These are phyloP conservation scores for Lepidonotus clava DNA, from an alignment of 2,888 invertebrate species.

Conservation along the genomic window DNA sequence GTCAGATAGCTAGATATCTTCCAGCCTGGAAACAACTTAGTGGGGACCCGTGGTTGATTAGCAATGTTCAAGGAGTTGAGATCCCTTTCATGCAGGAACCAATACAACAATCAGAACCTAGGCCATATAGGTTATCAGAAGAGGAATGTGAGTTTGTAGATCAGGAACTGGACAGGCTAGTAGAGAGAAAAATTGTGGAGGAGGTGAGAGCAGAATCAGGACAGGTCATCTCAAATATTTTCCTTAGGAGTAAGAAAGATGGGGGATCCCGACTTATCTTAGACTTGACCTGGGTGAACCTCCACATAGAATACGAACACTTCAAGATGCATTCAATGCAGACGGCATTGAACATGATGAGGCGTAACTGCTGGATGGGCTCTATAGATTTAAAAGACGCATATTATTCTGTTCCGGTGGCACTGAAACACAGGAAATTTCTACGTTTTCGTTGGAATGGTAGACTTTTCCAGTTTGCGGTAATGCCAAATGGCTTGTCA, in stretches of 20 bases:
- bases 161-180: background rate
- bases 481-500: conserved; percentile 62
- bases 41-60: background rate
- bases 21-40: background rate
- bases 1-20: background rate
- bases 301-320: background rate
- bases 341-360: background rate
- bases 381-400: conserved; percentile 52
- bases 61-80: background rate
- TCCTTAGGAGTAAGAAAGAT: background rate
- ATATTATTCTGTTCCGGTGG: conserved; percentile 61
- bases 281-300: background rate
- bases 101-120: background rate
- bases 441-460: conserved; percentile 62
- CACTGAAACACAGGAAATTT: conserved; percentile 54
- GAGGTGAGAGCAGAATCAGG: background rate
- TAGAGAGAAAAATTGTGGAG: background rate
- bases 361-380: background rate
- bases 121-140: background rate
- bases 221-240: background rate
- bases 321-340: background rate
- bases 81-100: background rate
- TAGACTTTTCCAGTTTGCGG: conserved; percentile 57
- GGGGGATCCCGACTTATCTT: background rate
- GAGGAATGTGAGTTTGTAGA: background rate